These are phyloP conservation scores for Anolis apletophallus DNA, from an alignment of 2,797 vertebrate genomes.

Conservation along the genomic window DNA sequence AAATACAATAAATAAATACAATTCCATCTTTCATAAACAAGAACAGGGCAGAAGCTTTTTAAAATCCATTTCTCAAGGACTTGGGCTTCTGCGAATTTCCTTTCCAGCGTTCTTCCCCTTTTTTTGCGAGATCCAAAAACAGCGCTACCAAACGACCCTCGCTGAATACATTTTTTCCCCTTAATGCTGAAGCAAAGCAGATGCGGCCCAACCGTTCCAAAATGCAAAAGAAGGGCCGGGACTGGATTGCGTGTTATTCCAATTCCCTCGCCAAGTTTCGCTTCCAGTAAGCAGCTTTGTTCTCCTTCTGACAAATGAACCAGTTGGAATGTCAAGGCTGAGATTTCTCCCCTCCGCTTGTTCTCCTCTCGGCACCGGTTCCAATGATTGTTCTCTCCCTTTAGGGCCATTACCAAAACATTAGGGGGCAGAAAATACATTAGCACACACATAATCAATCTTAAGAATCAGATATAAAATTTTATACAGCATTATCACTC, in stretches of 20 bases:
- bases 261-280: slow-evolving; percentile 56
- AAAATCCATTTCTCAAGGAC: background rate
- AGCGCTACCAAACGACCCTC: slow-evolving; percentile 5
- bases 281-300: slow-evolving; percentile 70
- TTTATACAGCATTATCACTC: slow-evolving; percentile 58
- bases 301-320: slow-evolving; percentile 73
- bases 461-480: slow-evolving; percentile 59
- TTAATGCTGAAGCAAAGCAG: slow-evolving; percentile 56
- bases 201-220: slow-evolving; percentile 51
- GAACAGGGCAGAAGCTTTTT: background rate
- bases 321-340: slow-evolving; percentile 64
- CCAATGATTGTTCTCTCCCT: slow-evolving; percentile 62
- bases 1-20: no score
- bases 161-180: slow-evolving; percentile 44
- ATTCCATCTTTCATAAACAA: background rate
- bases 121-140: slow-evolving; percentile 34
- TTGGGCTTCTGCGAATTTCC: background rate
- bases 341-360: slow-evolving; percentile 53
- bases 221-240: slow-evolving; percentile 33
- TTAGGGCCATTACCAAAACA: slow-evolving; percentile 66
- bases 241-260: slow-evolving; percentile 40
- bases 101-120: no score
- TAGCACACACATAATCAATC: slow-evolving; percentile 57
- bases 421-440: slow-evolving; percentile 69
- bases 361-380: slow-evolving; percentile 53